Evolutionary conservation across 1,140 invertebrate genomes (phyloP).

Genomic region (Drosophila sp.): DNA sequence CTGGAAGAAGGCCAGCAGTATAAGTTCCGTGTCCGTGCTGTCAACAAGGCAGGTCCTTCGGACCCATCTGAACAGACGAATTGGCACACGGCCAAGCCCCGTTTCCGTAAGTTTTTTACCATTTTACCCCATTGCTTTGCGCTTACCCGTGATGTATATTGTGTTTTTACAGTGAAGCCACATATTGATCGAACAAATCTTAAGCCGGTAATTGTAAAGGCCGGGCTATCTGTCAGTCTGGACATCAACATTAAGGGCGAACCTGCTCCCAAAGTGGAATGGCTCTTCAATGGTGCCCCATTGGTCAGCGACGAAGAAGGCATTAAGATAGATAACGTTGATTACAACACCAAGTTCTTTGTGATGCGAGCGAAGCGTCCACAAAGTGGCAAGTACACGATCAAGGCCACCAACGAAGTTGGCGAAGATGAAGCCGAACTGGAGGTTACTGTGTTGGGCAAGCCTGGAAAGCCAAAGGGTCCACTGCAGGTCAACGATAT

Average conservation of each 20-base stretch:
- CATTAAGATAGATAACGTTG: conserved; percentile 91
- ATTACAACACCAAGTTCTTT: conserved; percentile 96
- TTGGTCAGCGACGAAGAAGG: conserved; percentile 88
- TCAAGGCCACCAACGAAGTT: conserved; percentile 95
- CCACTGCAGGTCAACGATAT: conserved; percentile 95
- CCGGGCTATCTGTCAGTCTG: conserved; percentile 94
- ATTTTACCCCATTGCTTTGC: background rate
- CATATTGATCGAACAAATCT: conserved; percentile 96
- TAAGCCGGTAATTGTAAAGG: conserved; percentile 92
- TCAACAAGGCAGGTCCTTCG: conserved; percentile 98
- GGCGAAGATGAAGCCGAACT: conserved; percentile 97
- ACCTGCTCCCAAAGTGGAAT: conserved; percentile 94
- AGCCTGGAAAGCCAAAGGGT: conserved; percentile 92
- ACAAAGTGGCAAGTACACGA: conserved; percentile 95
- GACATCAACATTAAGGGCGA: conserved; percentile 97
- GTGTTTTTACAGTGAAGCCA: conserved; percentile 90
- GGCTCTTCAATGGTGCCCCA: conserved; percentile 93
- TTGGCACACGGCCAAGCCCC: conserved; percentile 97
- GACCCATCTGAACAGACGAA: conserved; percentile 97
- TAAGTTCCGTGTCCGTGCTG: conserved; percentile 96
- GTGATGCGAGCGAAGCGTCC: conserved; percentile 91
- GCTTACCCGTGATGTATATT: background rate
- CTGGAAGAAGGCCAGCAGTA: conserved; percentile 97
- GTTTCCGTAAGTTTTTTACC: conserved; percentile 89
- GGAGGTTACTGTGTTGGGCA: conserved; percentile 93